Percentiles rank a stretch among this genome's conserved stretches.
These are phyloP conservation scores for Cladopsammia gracilis DNA, from an alignment of 64 coral and sea anemone species.

Conservation along the genomic window DNA sequence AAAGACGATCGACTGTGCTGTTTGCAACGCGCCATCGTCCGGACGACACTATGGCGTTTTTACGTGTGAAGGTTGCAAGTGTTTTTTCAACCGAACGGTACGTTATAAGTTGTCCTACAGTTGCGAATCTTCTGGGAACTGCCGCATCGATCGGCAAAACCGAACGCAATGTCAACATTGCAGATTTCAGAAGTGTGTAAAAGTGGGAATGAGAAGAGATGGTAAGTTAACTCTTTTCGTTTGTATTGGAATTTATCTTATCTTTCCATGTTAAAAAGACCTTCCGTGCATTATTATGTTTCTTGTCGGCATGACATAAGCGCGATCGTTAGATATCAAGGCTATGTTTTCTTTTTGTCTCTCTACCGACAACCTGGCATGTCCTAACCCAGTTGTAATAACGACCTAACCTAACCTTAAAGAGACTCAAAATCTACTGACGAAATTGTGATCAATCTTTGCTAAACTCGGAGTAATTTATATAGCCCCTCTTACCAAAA, in stretches of 20 bases:
- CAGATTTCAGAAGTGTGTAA: constrained; percentile 76
- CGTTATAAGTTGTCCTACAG: constrained; percentile 58
- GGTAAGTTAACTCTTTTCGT: constrained; percentile 16
- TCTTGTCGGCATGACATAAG: neutral
- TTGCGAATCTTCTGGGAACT: constrained; percentile 63
- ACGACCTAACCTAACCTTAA: too few relatives aligned
- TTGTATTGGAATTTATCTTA: neutral
- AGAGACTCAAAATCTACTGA: too few relatives aligned
- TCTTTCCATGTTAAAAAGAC: neutral
- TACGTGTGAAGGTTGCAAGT: constrained; percentile 82
- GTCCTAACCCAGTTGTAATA: too few relatives aligned
- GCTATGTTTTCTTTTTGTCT: too few relatives aligned
- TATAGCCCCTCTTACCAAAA: too few relatives aligned
- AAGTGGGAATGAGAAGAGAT: constrained; percentile 79
- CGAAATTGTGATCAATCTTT: too few relatives aligned
- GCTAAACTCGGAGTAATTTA: too few relatives aligned
- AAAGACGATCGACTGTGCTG: constrained; percentile 71
- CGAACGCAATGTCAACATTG: constrained; percentile 76
- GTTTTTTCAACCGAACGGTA: constrained; percentile 75
- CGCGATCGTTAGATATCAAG: neutral
- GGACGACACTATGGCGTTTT: constrained; percentile 84
- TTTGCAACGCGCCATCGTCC: constrained; percentile 65
- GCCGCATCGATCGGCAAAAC: constrained; percentile 52
- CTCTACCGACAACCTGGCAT: too few relatives aligned
- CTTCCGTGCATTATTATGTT: neutral